These are phyloP conservation scores for Mythimna vitellina DNA, from an alignment of 2,888 invertebrate species.

Conservation along the genomic window DNA sequence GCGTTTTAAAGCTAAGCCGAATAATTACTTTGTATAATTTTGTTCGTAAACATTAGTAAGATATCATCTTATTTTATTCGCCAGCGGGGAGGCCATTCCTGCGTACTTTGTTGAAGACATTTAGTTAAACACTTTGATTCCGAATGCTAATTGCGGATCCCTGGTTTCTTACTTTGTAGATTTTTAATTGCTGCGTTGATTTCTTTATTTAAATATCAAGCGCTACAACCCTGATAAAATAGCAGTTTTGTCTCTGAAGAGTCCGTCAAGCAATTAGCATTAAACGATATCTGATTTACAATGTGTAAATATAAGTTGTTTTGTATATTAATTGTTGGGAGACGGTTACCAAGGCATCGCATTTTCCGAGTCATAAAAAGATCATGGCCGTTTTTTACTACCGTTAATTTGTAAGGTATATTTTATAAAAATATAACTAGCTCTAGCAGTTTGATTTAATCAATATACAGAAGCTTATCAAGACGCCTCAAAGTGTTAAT, in stretches of 20 bases:
- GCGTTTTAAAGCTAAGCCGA: conserved; percentile 57
- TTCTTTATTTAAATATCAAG: conserved; percentile 53
- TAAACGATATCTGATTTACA: conserved; percentile 33
- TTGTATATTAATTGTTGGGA: conserved; percentile 13
- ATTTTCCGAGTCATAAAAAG: conserved; percentile 56
- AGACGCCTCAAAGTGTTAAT: conserved; percentile 8
- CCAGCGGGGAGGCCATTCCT: conserved; percentile 67
- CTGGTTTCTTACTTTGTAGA: conserved; percentile 73
- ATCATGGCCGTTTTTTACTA: conserved; percentile 62
- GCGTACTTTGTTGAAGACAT: conserved; percentile 74
- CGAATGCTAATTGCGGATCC: conserved; percentile 64
- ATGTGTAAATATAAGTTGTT: conserved; percentile 9
- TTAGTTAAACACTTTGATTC: conserved; percentile 66
- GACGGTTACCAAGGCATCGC: conserved; percentile 6
- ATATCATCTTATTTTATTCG: conserved; percentile 73
- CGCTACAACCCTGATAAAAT: conserved; percentile 14
- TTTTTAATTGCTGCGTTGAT: conserved; percentile 70
- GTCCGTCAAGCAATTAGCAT: conserved; percentile 40
- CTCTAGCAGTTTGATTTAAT: too few relatives aligned
- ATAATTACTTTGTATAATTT: conserved; percentile 71
- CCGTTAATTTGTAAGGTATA: neutral
- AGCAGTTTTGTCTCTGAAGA: conserved; percentile 16
- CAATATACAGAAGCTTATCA: conserved; percentile 19
- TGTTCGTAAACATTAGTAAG: conserved; percentile 76
- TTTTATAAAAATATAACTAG: conserved; percentile 22